Conservation (phyloP, 2,113 vertebrate genomes). For the Rhabdornis inornatus region DNA sequence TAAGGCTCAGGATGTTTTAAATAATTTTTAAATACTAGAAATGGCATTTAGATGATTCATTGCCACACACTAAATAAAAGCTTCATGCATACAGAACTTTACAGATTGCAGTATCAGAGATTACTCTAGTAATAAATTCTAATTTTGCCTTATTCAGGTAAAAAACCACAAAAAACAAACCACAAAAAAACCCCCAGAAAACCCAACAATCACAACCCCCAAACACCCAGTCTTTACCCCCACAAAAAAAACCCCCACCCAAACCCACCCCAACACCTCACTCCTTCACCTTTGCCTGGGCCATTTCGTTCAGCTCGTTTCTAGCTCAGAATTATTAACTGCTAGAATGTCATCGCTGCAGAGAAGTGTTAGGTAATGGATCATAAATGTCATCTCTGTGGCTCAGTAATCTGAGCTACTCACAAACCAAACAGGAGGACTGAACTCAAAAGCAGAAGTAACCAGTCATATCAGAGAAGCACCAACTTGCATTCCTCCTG, state of each 20-base stretch:
- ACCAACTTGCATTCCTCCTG: neutral
- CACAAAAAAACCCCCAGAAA: neutral
- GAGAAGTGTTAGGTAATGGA: neutral
- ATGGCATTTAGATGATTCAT: neutral
- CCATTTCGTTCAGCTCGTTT: neutral
- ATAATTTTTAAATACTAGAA: slow-evolving; percentile 22
- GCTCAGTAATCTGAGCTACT: neutral
- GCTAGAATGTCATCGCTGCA: neutral
- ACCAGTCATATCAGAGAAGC: neutral
- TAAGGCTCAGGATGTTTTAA: neutral
- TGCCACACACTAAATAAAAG: neutral
- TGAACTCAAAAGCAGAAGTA: neutral
- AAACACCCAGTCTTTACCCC: neutral
- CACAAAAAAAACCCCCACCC: neutral
- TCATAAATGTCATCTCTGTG: neutral
- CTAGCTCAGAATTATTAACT: neutral
- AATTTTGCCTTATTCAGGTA: neutral
- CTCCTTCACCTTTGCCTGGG: neutral
- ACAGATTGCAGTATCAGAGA: neutral
- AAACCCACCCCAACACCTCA: neutral
- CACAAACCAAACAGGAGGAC: neutral
- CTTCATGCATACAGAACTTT: neutral
- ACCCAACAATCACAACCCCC: neutral
- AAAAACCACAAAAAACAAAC: neutral
- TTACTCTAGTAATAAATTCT: neutral